Evolutionary conservation across 2,113 vertebrate species (phyloP).

Genomic region (Salminus brasiliensis): DNA sequence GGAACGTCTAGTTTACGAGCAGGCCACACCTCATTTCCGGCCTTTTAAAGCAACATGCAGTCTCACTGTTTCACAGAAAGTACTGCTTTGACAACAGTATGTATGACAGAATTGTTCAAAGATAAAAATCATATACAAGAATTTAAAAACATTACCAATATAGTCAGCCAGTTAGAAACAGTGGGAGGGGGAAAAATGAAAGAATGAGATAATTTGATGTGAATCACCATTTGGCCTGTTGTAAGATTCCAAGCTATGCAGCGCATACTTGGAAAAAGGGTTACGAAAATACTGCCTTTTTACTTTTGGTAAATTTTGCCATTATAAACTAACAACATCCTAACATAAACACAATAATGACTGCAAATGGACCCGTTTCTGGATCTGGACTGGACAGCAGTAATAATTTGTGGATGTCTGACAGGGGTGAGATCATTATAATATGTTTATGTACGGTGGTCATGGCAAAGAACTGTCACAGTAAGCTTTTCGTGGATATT

Average conservation of each 20-base stretch:
- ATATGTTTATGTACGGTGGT: too few relatives aligned
- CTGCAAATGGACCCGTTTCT: not conserved
- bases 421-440: not conserved
- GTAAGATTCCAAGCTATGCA: not conserved
- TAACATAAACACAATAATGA: not conserved
- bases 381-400: not conserved
- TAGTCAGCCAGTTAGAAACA: not conserved
- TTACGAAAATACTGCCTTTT: not conserved
- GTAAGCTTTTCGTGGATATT: too few relatives aligned
- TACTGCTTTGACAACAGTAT: not conserved
- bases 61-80: not conserved
- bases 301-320: not conserved
- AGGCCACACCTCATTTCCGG: not conserved
- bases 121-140: too few relatives aligned
- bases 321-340: not conserved
- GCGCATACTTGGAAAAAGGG: not conserved
- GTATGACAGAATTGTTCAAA: not conserved
- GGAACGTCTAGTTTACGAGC: not conserved
- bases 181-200: not conserved
- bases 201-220: not conserved
- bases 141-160: not conserved
- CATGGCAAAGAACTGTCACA: not conserved
- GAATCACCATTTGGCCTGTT: slow-evolving; percentile 6
- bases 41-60: not conserved
- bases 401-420: not conserved